phyloP scores from a whole-genome alignment of 1,140 invertebrate genomes.

The Lordiphosa stackelbergi region DNA sequence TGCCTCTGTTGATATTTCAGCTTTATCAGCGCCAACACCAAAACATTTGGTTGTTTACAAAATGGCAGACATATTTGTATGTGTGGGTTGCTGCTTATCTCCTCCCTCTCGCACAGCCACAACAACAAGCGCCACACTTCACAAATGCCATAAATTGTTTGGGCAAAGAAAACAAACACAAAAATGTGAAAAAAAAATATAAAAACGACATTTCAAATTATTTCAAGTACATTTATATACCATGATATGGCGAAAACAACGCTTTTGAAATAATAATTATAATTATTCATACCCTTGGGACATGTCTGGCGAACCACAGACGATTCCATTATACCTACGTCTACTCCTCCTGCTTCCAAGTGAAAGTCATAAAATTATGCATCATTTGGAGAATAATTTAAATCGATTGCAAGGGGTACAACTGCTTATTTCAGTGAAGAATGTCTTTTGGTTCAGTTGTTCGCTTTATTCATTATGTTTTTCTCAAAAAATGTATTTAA shows the following conservation, averaged over 20 bases:
- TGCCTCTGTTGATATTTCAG: slow-evolving; percentile 32
- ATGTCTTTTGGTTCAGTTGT: too few relatives aligned
- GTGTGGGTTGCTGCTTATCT: slow-evolving; percentile 41
- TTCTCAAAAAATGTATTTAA: too few relatives aligned
- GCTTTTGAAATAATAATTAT: slow-evolving; percentile 42
- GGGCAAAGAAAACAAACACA: slow-evolving; percentile 29
- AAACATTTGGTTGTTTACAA: slow-evolving; percentile 56
- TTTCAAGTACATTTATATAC: slow-evolving; percentile 34
- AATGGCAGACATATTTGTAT: slow-evolving; percentile 56
- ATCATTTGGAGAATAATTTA: too few relatives aligned
- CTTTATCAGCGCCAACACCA: slow-evolving; percentile 36
- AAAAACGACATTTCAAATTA: slow-evolving; percentile 17
- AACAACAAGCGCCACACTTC: slow-evolving; percentile 32
- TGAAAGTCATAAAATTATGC: too few relatives aligned
- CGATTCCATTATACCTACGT: neutral
- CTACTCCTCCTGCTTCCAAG: neutral
- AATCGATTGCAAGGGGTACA: too few relatives aligned
- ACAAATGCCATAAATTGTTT: slow-evolving; percentile 69
- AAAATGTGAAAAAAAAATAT: slow-evolving; percentile 16
- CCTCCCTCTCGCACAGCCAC: neutral
- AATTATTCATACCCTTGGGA: slow-evolving; percentile 37
- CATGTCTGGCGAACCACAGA: neutral
- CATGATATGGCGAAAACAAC: slow-evolving; percentile 30
- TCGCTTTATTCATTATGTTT: too few relatives aligned
- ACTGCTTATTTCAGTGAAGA: too few relatives aligned